Conservation (phyloP, 2,797 vertebrate genomes). For the Acipenser transmontanus region DNA sequence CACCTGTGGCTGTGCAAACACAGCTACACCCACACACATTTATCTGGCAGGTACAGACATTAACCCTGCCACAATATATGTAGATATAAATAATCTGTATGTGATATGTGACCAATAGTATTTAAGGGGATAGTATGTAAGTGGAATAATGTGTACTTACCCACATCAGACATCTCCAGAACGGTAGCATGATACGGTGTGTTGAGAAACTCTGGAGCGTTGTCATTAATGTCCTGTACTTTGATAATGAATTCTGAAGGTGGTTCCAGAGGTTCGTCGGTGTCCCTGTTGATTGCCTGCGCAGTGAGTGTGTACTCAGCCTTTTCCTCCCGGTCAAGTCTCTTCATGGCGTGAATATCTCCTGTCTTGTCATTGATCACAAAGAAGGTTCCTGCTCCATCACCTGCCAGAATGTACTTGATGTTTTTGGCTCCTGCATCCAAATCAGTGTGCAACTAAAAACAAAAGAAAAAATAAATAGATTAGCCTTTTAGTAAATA, state of each 20-base stretch:
- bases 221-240: slow-evolving; percentile 98
- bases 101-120: no score
- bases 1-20: no score
- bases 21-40: no score
- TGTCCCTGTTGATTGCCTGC: slow-evolving; percentile 85
- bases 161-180: slow-evolving; percentile 91
- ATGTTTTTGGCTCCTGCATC: slow-evolving; percentile 83
- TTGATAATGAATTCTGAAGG: slow-evolving; percentile 98
- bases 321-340: slow-evolving; percentile 94
- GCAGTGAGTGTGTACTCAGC: slow-evolving; percentile 93
- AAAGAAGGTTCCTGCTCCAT: slow-evolving; percentile 95
- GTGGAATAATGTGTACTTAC: slow-evolving; percentile 51
- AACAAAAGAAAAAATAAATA: slow-evolving; percentile 27
- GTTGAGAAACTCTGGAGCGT: slow-evolving; percentile 85
- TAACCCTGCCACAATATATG: no score
- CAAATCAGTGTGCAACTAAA: slow-evolving; percentile 90
- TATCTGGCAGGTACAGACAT: no score
- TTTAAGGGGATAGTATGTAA: no score
- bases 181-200: slow-evolving; percentile 88
- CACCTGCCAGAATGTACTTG: slow-evolving; percentile 90
- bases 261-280: slow-evolving; percentile 82
- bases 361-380: slow-evolving; percentile 93
- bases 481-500: no score
- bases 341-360: slow-evolving; percentile 97
- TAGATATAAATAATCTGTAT: no score